phyloP scores from a whole-genome alignment of 1,140 invertebrate species.

The Heliconius nattereri region DNA sequence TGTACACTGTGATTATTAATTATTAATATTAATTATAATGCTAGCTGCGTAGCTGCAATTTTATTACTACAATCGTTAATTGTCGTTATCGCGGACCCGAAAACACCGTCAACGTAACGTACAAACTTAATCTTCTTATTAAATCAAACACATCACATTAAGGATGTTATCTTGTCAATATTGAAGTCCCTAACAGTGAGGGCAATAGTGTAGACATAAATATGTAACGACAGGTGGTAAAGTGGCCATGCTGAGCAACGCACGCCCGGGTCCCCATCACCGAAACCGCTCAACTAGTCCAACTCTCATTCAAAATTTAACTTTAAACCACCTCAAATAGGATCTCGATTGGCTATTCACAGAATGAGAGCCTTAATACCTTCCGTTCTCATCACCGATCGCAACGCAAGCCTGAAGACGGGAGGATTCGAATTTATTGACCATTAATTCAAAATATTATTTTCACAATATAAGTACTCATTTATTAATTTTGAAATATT shows the following conservation, averaged over 20 bases:
- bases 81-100: slow-evolving; percentile 59
- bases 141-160: slow-evolving; percentile 83
- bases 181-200: slow-evolving; percentile 81
- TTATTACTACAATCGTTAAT: slow-evolving; percentile 54
- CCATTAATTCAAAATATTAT: slow-evolving; percentile 82
- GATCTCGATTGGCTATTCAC: not conserved
- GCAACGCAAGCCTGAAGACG: slow-evolving; percentile 78
- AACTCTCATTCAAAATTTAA: slow-evolving; percentile 53
- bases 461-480: slow-evolving; percentile 81
- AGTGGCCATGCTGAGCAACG: slow-evolving; percentile 78
- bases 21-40: too few species aligned
- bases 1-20: not conserved
- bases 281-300: slow-evolving; percentile 45
- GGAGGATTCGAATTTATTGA: slow-evolving; percentile 81
- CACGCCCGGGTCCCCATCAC: slow-evolving; percentile 55
- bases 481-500: slow-evolving; percentile 82
- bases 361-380: slow-evolving; percentile 38
- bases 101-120: slow-evolving; percentile 63
- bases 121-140: slow-evolving; percentile 81
- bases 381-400: slow-evolving; percentile 43
- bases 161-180: slow-evolving; percentile 83
- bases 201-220: slow-evolving; percentile 81
- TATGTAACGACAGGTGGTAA: slow-evolving; percentile 81
- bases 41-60: not conserved
- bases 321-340: slow-evolving; percentile 47